Evolutionary conservation across 2,113 vertebrate genomes (phyloP).

Genomic region (Apodemus sylvaticus): DNA sequence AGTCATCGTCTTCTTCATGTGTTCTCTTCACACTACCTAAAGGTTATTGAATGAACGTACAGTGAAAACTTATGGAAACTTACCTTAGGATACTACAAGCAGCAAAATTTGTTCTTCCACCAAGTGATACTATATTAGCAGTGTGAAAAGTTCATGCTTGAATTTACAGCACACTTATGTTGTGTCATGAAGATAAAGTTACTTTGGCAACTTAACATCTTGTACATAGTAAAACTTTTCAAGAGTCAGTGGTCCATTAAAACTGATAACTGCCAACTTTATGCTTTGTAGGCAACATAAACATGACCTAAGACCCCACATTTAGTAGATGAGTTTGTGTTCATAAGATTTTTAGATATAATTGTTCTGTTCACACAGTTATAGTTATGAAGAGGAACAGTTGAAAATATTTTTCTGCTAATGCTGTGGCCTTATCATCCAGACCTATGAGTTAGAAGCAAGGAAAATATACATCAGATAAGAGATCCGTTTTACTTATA

Average conservation of each 20-base stretch:
- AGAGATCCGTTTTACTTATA: background rate
- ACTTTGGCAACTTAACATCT: conserved; percentile 31
- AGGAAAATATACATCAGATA: background rate
- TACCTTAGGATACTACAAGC: background rate
- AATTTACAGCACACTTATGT: conserved; percentile 83
- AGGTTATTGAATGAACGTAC: conserved; percentile 61
- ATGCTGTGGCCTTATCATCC: background rate
- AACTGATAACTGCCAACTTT: conserved; percentile 5
- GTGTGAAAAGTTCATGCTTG: conserved; percentile 45
- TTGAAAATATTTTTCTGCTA: conserved; percentile 35
- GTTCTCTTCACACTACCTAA: conserved; percentile 95
- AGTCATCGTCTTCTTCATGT: conserved; percentile 96
- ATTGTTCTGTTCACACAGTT: background rate
- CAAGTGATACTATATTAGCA: background rate
- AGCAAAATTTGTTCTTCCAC: conserved; percentile 20
- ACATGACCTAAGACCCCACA: background rate
- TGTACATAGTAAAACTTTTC: conserved; percentile 10
- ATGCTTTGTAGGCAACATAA: conserved; percentile 22
- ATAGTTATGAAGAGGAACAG: background rate
- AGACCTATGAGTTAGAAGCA: background rate
- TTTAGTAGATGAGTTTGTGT: conserved; percentile 12
- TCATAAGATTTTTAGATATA: background rate
- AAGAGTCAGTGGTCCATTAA: background rate
- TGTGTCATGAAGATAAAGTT: conserved; percentile 84
- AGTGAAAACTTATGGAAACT: conserved; percentile 29